A percentile compares a stretch with the other conserved stretches of the same genome.
phyloP scores from a whole-genome alignment of 2,797 vertebrate genomes.

The Eutrigla gurnardus region DNA sequence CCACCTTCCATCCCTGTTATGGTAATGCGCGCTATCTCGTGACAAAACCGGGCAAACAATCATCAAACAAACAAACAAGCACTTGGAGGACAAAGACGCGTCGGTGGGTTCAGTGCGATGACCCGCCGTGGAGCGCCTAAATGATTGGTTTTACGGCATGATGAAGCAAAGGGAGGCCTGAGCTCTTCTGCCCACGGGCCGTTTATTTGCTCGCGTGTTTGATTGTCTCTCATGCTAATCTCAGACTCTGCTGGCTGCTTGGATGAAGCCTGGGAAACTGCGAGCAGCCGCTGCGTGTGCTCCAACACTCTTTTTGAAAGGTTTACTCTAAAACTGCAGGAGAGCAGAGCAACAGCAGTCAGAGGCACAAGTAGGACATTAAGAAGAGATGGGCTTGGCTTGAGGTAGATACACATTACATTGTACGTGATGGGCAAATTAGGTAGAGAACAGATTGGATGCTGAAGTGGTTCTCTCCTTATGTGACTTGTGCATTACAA shows the following conservation, averaged over 20 bases:
- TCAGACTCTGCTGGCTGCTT: slow-evolving; percentile 28
- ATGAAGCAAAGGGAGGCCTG: slow-evolving; percentile 34
- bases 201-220: slow-evolving; percentile 40
- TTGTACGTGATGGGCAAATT: neutral
- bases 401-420: slow-evolving; percentile 5
- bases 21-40: slow-evolving; percentile 63
- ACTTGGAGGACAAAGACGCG: slow-evolving; percentile 57
- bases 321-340: slow-evolving; percentile 8
- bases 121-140: slow-evolving; percentile 49
- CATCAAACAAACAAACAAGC: slow-evolving; percentile 58
- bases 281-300: slow-evolving; percentile 8
- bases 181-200: slow-evolving; percentile 33
- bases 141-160: slow-evolving; percentile 62
- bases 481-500: too few species aligned
- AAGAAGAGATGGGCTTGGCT: neutral
- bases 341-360: slow-evolving; percentile 1
- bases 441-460: neutral
- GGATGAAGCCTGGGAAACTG: slow-evolving; percentile 44
- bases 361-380: neutral
- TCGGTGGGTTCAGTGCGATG: slow-evolving; percentile 37
- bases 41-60: slow-evolving; percentile 63
- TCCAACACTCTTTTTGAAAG: slow-evolving; percentile 30
- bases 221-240: slow-evolving; percentile 59
- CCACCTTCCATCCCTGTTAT: slow-evolving; percentile 51
- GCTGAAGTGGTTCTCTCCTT: too few species aligned